Base-by-base conservation (phyloP, 2,888 invertebrate genomes). In the Vesta saturnalis region DNA sequence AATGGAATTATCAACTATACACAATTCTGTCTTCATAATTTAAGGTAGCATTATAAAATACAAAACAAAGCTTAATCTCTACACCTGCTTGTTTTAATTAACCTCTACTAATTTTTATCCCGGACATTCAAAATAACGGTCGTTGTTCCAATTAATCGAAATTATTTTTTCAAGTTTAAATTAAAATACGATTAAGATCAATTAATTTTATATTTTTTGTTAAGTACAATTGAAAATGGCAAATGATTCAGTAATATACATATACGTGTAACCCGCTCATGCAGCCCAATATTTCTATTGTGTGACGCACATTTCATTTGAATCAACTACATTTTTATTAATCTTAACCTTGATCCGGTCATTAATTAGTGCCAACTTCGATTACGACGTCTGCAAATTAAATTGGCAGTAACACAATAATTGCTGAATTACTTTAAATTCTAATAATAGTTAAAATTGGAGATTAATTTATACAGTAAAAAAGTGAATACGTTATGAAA, bases 321-420 rank as follows among this genome's bases (percentile, higher is more conserved):
- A 30, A 58, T 43, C 12, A 16, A n/a, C 23, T 22, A 39, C 57
- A 35, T 58, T 58, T 39, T 58, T 39, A 39, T 43, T 58, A 43
- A 15, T 57, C 1, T 58, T 58, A n/a, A 43, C 39, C 58, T 58
- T 58, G 43, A 39, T 19, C 18, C 14, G 43, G 43, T 58, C 15
- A 58, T 43, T 43, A 58, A 58, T 58, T 58, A 39, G 58, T 18
- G 35, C 55, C 23, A 55, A 21, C 19, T 57, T 57, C 30, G 35
- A 21, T 21, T 54, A 4, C 47, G 16, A 47, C 16, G 47, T 16
- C 16, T 21, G 12, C 19, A 43, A 43, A 43, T 43, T 43, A 43
- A 4, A 43, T 10, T 52, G 18, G 21, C 6, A 12, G 16, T 52
- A 10, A 52, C 21, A 52, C 52, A 52, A 52, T 21, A 18, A 19